Evolutionary conservation across 2,113 vertebrate species (phyloP), one percentile per base, ranked within the genome.

Genomic region (Callipepla californica): DNA sequence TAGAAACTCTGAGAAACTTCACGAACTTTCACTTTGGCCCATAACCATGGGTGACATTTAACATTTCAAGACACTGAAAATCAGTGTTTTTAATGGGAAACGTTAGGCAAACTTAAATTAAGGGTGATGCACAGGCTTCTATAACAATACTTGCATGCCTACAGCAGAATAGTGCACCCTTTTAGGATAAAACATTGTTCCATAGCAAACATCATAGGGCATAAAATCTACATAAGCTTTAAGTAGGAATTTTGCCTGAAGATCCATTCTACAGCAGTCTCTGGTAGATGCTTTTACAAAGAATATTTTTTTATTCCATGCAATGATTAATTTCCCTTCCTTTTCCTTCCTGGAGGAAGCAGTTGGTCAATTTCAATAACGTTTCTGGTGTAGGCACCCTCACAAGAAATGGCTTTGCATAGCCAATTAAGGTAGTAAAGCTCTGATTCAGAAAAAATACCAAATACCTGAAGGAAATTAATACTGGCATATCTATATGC

Each of bases 231-330:
- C 93, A 77, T 70, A 78, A 62, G 34, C 30, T 84, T 85, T 85
- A 92, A 89, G 81, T 18, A 81, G 18, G 68, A 95, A 83, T 86
- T 95, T 83, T 95, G 62, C 90, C 87, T 85, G 53, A 69, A 81
- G 85, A 88, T 77, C 76, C 42, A 45, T 59, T 80, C n/a, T 20
- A 47, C 25, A 80, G 20, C 55, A 74, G n/a, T 14, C 22, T 86
- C 73, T 90, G 28, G 86, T 47, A 84, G 47, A 73, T 1, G 1
- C 16, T 86, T 87, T 76, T 67, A 62, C 68, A 62, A 89, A 68
- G 20, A 81, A 25, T 25, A 11, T 19, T 25, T 14, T 89, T 82
- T 74, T 42, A 66, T 66, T 81, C 76, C 2, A 2, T 21, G 12
- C 18, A 90, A 75, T 2, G 4, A 76, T 48, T 88, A 67, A 63